phyloP scores from a whole-genome alignment of 2,113 vertebrate genomes.

The Procavia capensis region DNA sequence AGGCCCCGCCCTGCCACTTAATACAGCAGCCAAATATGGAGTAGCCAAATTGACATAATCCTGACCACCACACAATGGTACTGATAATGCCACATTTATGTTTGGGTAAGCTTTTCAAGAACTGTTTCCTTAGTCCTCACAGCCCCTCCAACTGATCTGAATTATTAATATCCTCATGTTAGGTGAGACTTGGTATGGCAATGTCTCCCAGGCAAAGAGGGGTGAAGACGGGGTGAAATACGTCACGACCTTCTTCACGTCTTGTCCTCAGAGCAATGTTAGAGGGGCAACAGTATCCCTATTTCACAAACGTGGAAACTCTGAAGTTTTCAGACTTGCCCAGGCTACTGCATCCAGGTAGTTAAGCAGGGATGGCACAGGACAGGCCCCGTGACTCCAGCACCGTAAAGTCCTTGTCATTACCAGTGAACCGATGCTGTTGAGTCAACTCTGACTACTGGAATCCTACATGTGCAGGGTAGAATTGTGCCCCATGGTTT shows the following conservation, averaged over 20 bases:
- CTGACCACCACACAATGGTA: too few relatives aligned
- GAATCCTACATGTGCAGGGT: not conserved
- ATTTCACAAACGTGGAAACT: not conserved
- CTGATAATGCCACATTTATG: not conserved
- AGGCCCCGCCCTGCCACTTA: too few relatives aligned
- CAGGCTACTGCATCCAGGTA: not conserved
- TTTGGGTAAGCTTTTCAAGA: not conserved
- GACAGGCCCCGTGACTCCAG: not conserved
- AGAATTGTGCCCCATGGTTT: not conserved
- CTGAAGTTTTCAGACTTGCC: not conserved
- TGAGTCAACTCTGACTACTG: not conserved
- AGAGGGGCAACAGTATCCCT: not conserved
- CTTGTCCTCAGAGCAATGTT: not conserved
- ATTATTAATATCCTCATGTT: not conserved
- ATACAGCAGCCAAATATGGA: too few relatives aligned
- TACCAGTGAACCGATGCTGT: not conserved
- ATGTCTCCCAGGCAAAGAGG: not conserved
- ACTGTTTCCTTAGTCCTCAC: not conserved
- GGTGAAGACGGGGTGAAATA: too few relatives aligned
- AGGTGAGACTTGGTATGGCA: not conserved
- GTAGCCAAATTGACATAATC: too few relatives aligned
- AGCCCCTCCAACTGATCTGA: not conserved
- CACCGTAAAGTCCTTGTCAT: not conserved
- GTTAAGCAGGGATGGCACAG: not conserved
- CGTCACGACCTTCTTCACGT: not conserved